Evolutionary conservation across 1,140 invertebrate species (phyloP), one percentile per base, ranked within the genome.

Genomic region (Dinothrombium tinctorium): DNA sequence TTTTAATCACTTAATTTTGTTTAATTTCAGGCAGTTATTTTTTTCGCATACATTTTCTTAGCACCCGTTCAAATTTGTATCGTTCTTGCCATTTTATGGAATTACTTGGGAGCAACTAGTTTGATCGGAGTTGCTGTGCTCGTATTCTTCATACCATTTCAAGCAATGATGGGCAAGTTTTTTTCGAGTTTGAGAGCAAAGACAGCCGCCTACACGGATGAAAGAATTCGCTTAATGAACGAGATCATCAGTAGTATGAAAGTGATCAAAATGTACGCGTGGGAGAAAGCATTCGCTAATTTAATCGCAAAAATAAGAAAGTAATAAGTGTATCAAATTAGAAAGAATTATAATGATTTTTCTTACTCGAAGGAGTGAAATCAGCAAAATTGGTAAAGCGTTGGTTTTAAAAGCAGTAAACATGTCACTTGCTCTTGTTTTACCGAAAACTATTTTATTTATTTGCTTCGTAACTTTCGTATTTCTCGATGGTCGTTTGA

Each of bases 181-280:
- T 7, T 19, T 4, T 22, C 43, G 0, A 37, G 44, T 6, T 33
- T 41, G 25, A 14, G 42, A 23, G 35, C 23, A 9, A 41, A 37
- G 28, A 23, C 31, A n/a, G 7, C 22, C 15, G 22, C 11, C 9
- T 31, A 22, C 24, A 43, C 35, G n/a, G 84, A 90, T 54, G 71
- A 83, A 51, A 64, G 83, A 43, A 73, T 89, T 1, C 64, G 73
- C 37, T 55, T 84, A 37, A 84, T 87, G 76, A 82, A 77, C 54
- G 82, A 89, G 61, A 78, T 90, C n/a, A 71, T 90, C 15, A 68
- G 70, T 33, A 81, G 78, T 0, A 81, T 89, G 51, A 72, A 81
- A 57, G 73, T 83, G 21, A 76, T 89, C 41, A 90, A 52, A 25
- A 52, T 52, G 51, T 82, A 82, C 49, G 72, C 75, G 2, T 83